phyloP scores from a whole-genome alignment of 2,888 invertebrate species.

The Camponotus fellah region DNA sequence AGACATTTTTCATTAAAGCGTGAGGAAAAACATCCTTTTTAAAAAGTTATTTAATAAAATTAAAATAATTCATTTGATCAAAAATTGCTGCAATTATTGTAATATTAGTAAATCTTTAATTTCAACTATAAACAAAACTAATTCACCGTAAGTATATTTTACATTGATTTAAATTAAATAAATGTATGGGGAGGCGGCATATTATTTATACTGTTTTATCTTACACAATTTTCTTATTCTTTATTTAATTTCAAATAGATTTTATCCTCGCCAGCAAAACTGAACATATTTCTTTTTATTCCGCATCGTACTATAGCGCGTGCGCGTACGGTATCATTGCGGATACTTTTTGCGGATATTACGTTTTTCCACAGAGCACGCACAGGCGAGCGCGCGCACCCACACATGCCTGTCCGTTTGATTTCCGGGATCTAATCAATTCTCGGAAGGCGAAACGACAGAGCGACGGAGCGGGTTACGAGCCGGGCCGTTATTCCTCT shows the following conservation, averaged over 20 bases:
- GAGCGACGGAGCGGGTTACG: constrained; percentile 61
- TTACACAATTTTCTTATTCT: not conserved
- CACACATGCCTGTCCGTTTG: constrained; percentile 70
- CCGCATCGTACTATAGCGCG: not conserved
- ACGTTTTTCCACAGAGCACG: constrained; percentile 36
- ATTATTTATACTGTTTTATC: too few species aligned
- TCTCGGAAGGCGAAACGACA: constrained; percentile 75
- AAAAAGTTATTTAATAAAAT: too few species aligned
- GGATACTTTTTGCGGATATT: constrained; percentile 40
- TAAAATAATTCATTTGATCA: too few species aligned
- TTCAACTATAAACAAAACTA: too few species aligned
- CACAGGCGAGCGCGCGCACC: not conserved
- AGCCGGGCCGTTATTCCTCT: constrained; percentile 77
- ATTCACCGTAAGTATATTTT: too few species aligned
- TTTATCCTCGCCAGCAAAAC: not conserved
- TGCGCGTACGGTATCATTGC: constrained; percentile 28
- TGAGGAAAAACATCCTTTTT: too few species aligned
- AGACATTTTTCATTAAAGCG: too few species aligned
- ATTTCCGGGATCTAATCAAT: constrained; percentile 81
- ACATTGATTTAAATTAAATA: too few species aligned
- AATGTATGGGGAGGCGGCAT: too few species aligned
- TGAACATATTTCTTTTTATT: not conserved
- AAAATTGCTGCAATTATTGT: too few species aligned
- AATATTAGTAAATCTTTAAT: too few species aligned
- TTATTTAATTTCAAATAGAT: not conserved